These are phyloP conservation scores for Pollimyrus isidori DNA, from an alignment of 2,113 vertebrate genomes.

Conservation along the genomic window DNA sequence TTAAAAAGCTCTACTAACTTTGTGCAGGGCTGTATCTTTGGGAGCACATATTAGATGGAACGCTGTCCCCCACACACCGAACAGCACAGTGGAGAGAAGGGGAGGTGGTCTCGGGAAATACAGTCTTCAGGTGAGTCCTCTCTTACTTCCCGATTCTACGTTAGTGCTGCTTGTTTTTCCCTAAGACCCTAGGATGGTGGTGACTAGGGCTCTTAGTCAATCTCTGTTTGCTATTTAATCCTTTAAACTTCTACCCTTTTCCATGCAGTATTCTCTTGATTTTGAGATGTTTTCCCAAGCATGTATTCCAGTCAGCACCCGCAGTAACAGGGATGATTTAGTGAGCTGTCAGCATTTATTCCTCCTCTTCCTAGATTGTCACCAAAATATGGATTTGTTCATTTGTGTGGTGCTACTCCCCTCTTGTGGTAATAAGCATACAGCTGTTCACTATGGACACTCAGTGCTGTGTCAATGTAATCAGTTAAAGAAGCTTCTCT, in stretches of 20 bases:
- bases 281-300: background rate
- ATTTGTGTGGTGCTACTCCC: background rate
- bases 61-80: slow-evolving; percentile 73
- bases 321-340: background rate
- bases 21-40: slow-evolving; percentile 83
- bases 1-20: background rate
- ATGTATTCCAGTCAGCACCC: background rate
- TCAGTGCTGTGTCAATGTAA: background rate
- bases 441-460: background rate
- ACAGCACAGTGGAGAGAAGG: slow-evolving; percentile 87
- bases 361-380: background rate
- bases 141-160: slow-evolving; percentile 17
- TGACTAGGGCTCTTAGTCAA: background rate
- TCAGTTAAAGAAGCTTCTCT: background rate
- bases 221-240: background rate
- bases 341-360: background rate
- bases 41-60: slow-evolving; percentile 87
- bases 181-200: background rate
- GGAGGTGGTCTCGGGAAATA: slow-evolving; percentile 69
- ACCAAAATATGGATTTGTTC: background rate
- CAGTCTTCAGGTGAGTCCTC: slow-evolving; percentile 77
- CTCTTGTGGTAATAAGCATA: background rate
- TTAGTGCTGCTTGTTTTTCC: background rate
- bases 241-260: background rate
- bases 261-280: background rate